Conservation (phyloP, 2,888 invertebrate genomes). For the Lasioglossum zephyrum region DNA sequence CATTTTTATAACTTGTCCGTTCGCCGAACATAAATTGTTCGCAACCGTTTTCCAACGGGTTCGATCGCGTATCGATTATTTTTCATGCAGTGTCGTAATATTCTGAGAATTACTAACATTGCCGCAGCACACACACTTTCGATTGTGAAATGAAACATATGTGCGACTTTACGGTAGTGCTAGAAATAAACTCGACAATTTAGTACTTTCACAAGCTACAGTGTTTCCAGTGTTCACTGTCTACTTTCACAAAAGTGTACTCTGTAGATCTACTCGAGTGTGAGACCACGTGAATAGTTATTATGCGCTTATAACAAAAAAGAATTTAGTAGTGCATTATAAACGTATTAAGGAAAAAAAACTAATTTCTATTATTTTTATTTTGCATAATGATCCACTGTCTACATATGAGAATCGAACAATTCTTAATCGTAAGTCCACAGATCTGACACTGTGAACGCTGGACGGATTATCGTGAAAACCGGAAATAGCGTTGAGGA, state of each 20-base stretch:
- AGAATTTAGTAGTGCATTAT: no score
- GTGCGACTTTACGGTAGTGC: neutral
- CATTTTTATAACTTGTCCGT: neutral
- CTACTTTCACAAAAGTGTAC: neutral
- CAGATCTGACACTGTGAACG: neutral
- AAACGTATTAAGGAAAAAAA: no score
- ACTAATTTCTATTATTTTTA: no score
- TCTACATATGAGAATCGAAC: no score
- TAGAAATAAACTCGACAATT: neutral
- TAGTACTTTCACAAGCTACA: neutral
- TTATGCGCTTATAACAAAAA: neutral
- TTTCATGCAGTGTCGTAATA: conserved; percentile 10
- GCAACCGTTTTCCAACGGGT: neutral
- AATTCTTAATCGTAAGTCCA: no score
- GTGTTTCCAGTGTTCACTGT: neutral
- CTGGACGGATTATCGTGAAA: neutral
- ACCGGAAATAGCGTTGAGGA: neutral
- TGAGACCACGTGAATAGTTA: conserved; percentile 1
- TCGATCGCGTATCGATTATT: neutral
- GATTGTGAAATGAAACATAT: conserved; percentile 14
- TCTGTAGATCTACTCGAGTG: neutral
- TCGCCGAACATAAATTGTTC: neutral
- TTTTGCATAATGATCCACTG: no score
- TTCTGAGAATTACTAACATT: neutral
- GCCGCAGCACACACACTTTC: neutral